These are phyloP conservation scores for Pristionchus exspectatus DNA, from an alignment of 2,888 invertebrate genomes.

Conservation along the genomic window DNA sequence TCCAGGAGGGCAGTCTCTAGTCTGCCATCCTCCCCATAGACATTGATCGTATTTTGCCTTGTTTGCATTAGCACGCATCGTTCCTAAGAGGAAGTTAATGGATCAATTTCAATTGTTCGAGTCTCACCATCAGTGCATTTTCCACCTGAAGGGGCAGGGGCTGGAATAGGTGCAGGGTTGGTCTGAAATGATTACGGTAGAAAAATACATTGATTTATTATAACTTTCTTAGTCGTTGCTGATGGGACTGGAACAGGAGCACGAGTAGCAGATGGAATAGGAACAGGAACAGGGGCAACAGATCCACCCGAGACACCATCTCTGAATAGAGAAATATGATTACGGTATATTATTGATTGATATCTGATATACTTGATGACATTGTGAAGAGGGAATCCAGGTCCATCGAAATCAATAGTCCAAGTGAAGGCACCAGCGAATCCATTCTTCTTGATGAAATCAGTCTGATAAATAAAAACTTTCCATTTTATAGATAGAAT, in stretches of 20 bases:
- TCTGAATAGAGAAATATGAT: background rate
- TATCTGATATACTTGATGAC: constrained; percentile 16
- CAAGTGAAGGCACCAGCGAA: constrained; percentile 59
- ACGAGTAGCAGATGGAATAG: background rate
- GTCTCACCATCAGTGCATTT: constrained; percentile 24
- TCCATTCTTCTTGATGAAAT: constrained; percentile 53
- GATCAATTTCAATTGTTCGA: background rate
- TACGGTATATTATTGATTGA: background rate
- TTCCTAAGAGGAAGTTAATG: background rate
- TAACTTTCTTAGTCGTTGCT: constrained; percentile 21
- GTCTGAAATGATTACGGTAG: constrained; percentile 19
- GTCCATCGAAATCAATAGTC: constrained; percentile 58
- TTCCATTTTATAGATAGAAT: background rate
- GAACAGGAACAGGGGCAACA: background rate
- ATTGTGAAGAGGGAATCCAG: constrained; percentile 41
- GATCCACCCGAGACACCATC: constrained; percentile 37
- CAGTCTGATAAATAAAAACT: constrained; percentile 50
- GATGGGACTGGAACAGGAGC: background rate
- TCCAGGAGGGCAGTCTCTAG: constrained; percentile 44
- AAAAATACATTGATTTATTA: background rate
- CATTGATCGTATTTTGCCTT: constrained; percentile 49
- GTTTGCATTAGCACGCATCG: constrained; percentile 34
- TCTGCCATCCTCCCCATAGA: constrained; percentile 41
- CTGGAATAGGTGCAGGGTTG: background rate
- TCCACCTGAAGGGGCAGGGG: constrained; percentile 11